phyloP scores from a whole-genome alignment of 2,888 invertebrate genomes.

The Eudemis profundana region DNA sequence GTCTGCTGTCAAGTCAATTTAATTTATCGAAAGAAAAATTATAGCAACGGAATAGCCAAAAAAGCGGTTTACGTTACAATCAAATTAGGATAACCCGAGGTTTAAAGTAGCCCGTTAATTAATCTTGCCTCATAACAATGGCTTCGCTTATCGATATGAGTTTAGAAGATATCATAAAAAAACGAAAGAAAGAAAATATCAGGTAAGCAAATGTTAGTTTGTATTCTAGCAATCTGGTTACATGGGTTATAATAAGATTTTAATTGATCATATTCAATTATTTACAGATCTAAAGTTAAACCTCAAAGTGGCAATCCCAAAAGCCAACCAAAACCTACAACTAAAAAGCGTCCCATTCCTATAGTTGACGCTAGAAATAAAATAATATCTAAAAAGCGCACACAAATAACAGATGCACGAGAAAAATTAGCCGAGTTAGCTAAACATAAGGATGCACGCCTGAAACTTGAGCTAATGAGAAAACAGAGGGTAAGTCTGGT shows the following conservation, averaged over 20 bases:
- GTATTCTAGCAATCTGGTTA: not conserved
- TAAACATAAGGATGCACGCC: conserved; percentile 90
- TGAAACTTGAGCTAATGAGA: conserved; percentile 88
- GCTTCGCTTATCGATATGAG: conserved; percentile 76
- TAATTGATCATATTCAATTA: conserved; percentile 16
- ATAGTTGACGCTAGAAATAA: conserved; percentile 90
- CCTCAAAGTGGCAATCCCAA: conserved; percentile 46
- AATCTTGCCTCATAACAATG: conserved; percentile 53
- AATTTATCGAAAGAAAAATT: no score
- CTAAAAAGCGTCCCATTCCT: conserved; percentile 56
- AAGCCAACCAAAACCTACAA: conserved; percentile 47
- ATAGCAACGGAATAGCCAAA: not conserved
- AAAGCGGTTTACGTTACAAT: not conserved
- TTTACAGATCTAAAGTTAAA: conserved; percentile 48
- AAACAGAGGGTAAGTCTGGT: conserved; percentile 70
- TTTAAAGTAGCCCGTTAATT: not conserved
- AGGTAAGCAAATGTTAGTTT: conserved; percentile 54
- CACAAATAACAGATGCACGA: conserved; percentile 91
- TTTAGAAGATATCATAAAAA: conserved; percentile 79
- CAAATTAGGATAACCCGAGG: not conserved
- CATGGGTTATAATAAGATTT: not conserved
- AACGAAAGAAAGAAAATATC: conserved; percentile 68
- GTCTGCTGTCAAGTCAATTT: no score
- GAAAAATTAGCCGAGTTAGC: conserved; percentile 92
- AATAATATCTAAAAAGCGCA: conserved; percentile 91